These are phyloP conservation scores for Oryzias dopingdopingensis DNA, from an alignment of 2,797 vertebrate genomes.

Conservation along the genomic window DNA sequence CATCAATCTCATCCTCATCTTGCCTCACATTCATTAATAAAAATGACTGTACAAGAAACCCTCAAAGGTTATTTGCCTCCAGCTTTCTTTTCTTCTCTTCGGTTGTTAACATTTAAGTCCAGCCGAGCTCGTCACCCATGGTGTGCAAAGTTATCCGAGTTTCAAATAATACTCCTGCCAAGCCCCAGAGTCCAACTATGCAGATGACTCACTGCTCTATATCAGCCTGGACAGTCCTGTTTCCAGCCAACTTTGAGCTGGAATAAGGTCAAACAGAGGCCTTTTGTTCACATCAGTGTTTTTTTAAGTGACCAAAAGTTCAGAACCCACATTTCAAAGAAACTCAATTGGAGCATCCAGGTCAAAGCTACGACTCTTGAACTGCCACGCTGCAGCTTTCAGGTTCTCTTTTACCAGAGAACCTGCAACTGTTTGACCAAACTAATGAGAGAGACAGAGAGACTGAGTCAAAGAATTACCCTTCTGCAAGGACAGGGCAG, in stretches of 20 bases:
- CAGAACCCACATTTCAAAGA: slow-evolving; percentile 41
- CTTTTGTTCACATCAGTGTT: slow-evolving; percentile 6
- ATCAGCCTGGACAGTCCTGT: slow-evolving; percentile 45
- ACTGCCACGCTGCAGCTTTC: background rate
- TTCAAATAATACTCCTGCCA: slow-evolving; percentile 55
- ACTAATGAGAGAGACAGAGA: slow-evolving; percentile 6
- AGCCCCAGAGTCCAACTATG: slow-evolving; percentile 52
- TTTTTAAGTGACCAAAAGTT: slow-evolving; percentile 21
- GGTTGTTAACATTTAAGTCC: slow-evolving; percentile 9
- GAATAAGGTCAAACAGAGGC: slow-evolving; percentile 38
- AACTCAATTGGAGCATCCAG: background rate
- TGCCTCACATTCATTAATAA: no score
- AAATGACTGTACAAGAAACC: no score
- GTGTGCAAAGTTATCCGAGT: slow-evolving; percentile 25
- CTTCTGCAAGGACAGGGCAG: slow-evolving; percentile 41
- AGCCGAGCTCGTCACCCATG: slow-evolving; percentile 23
- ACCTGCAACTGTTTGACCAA: slow-evolving; percentile 10
- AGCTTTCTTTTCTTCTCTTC: no score
- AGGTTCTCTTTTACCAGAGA: slow-evolving; percentile 10
- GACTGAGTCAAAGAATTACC: slow-evolving; percentile 38
- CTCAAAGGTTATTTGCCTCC: no score
- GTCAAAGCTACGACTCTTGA: no score
- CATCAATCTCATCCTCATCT: no score
- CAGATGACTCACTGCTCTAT: slow-evolving; percentile 53
- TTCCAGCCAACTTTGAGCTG: slow-evolving; percentile 31